Evolutionary conservation across 2,888 invertebrate species (phyloP), one percentile per base, ranked within the genome.

Genomic region (Epistrophella euchroma): DNA sequence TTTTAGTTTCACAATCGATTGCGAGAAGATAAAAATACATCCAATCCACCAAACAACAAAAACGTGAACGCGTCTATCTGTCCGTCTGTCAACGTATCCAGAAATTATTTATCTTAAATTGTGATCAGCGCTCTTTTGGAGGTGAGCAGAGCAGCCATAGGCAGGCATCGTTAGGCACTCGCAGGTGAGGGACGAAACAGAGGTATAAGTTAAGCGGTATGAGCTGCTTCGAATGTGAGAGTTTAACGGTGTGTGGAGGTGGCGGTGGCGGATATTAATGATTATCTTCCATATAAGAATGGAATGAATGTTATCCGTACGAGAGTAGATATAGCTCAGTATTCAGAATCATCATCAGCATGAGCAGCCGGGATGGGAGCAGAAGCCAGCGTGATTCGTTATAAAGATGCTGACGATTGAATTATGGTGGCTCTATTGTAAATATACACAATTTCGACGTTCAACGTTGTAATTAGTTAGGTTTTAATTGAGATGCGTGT

Each of bases 381-480:
- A 22, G 66, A 25, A 52, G 58, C 56, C 45, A 47, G 45, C 35
- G 43, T 50, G 56, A 58, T 75, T 75, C 74, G 50, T 84, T 84
- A 47, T 55, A 60, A 76, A 85, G 68, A 56, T 55, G 55, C 73
- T 73, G 86, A 74, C 81, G 86, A 82, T 74, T 77, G 86, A 86
- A 86, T 86, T 81, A 86, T 82, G 70, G 74, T 77, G 64, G 77
- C 70, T 82, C 73, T 82, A 82, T 76, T 80, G 85, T 85, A 85
- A 80, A 85, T 76, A 85, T 80, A 81, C 76, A 76, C 80, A 76
- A 32, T 81, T 85, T 55, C 47, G 72, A 72, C 72, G 76, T 43
- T 80, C 81, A 81, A 62, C 85, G 76, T 68, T 72, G 73, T 81
- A 80, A 81, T 85, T 85, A 85, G 85, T 85, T 66, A 56, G 68